Evolutionary conservation across 2,888 invertebrate species (phyloP).

Genomic region (Carterocephalus palaemon): DNA sequence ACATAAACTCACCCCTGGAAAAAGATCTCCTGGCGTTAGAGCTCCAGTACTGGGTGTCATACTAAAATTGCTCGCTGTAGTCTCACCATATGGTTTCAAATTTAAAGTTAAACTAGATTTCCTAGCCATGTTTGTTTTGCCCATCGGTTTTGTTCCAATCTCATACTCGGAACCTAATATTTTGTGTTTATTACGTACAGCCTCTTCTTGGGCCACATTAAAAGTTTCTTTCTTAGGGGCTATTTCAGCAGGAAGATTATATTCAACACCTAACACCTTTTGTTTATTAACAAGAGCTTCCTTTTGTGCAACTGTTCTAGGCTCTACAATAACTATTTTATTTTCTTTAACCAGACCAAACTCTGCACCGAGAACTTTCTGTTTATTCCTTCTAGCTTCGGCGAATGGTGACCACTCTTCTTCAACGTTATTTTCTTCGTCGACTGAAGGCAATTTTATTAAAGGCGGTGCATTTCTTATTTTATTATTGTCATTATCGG

Average conservation of each 20-base stretch:
- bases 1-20: constrained; percentile 60
- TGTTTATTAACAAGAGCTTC: constrained; percentile 81
- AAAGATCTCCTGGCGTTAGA: constrained; percentile 65
- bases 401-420: constrained; percentile 43
- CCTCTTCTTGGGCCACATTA: constrained; percentile 64
- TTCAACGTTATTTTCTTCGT: constrained; percentile 53
- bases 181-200: constrained; percentile 54
- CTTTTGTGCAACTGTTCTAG: constrained; percentile 71
- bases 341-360: constrained; percentile 39
- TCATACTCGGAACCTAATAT: constrained; percentile 48
- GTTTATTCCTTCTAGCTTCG: constrained; percentile 60
- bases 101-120: constrained; percentile 60
- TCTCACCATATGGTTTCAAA: constrained; percentile 59
- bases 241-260: constrained; percentile 59
- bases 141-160: constrained; percentile 37
- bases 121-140: constrained; percentile 43
- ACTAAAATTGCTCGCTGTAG: constrained; percentile 30
- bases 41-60: constrained; percentile 50
- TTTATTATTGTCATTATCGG: constrained; percentile 53
- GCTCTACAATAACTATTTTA: constrained; percentile 34
- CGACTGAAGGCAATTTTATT: constrained; percentile 40
- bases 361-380: constrained; percentile 57
- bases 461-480: constrained; percentile 35
- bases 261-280: constrained; percentile 81
- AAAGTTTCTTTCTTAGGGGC: constrained; percentile 45